Percentiles rank a stretch among this genome's conserved stretches.
These are phyloP conservation scores for Osedax frankpressi DNA, from an alignment of 2,888 invertebrate species.

Conservation along the genomic window DNA sequence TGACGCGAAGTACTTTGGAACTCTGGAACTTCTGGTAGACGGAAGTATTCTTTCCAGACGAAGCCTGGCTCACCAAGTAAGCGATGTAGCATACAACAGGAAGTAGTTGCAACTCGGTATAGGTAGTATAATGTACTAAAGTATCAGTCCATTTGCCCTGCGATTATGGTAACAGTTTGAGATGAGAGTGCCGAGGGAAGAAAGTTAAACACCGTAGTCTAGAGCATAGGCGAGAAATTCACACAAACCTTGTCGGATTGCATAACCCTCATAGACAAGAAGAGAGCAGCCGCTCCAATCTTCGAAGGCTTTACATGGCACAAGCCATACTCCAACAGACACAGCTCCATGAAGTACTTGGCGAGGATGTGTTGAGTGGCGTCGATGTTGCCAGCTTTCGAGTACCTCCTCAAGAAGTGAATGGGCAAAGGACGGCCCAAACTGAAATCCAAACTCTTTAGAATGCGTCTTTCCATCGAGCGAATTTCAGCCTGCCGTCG, in stretches of 20 bases:
- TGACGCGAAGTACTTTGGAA: constrained; percentile 42
- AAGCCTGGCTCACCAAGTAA: constrained; percentile 56
- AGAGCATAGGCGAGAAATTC: not conserved
- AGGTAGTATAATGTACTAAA: constrained; percentile 63
- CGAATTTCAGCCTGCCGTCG: constrained; percentile 62
- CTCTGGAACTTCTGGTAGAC: constrained; percentile 46
- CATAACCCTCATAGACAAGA: constrained; percentile 54
- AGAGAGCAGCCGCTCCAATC: constrained; percentile 67
- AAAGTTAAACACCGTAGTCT: too few relatives aligned
- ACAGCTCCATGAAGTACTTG: constrained; percentile 78
- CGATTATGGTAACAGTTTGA: too few relatives aligned
- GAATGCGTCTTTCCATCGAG: constrained; percentile 67
- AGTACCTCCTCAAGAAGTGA: constrained; percentile 67
- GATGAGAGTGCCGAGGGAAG: too few relatives aligned
- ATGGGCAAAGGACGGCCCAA: constrained; percentile 74
- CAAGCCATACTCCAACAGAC: constrained; percentile 66
- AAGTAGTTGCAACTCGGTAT: constrained; percentile 57
- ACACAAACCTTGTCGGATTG: constrained; percentile 39
- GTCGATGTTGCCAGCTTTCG: constrained; percentile 52
- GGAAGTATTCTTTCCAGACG: constrained; percentile 53
- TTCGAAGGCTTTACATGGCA: constrained; percentile 65
- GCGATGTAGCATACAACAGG: constrained; percentile 61
- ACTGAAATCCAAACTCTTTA: constrained; percentile 63
- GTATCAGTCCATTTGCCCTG: constrained; percentile 49
- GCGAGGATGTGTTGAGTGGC: constrained; percentile 63